A percentile compares a stretch with the other conserved stretches of the same genome.
Evolutionary conservation across 2,888 invertebrate genomes (phyloP).

Genomic region (Pinctada fucata): DNA sequence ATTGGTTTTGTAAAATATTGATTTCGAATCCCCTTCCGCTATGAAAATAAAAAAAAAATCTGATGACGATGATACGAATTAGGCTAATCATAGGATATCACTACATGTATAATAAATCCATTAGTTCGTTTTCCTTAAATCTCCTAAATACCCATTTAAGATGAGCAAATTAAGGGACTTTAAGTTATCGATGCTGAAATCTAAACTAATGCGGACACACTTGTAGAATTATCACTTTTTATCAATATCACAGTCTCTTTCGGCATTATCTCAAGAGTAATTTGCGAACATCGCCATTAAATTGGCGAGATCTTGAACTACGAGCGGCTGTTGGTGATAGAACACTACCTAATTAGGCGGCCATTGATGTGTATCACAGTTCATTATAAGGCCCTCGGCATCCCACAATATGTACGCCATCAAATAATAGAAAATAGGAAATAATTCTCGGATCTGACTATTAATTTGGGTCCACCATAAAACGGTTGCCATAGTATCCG

Average conservation of each 20-base stretch:
- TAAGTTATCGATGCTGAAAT: too few species aligned
- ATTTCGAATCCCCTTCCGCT: too few species aligned
- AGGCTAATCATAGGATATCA: too few species aligned
- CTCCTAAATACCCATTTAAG: too few species aligned
- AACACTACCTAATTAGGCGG: slow-evolving; percentile 25
- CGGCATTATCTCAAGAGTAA: slow-evolving; percentile 6
- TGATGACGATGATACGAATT: too few species aligned
- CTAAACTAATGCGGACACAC: not conserved
- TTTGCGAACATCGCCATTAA: slow-evolving; percentile 25
- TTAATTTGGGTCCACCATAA: not conserved
- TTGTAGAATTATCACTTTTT: not conserved
- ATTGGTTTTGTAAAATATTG: too few species aligned
- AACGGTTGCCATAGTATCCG: not conserved
- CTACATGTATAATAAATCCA: too few species aligned
- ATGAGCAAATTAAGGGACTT: too few species aligned
- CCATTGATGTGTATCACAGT: slow-evolving; percentile 29
- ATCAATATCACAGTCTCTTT: not conserved
- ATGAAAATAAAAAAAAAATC: too few species aligned
- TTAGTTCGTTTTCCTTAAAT: too few species aligned
- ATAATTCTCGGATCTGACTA: slow-evolving; percentile 4
- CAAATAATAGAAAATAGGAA: slow-evolving; percentile 7
- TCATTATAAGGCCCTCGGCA: slow-evolving; percentile 4
- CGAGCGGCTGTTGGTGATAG: slow-evolving; percentile 11
- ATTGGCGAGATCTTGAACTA: slow-evolving; percentile 25
- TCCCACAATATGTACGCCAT: slow-evolving; percentile 22